phyloP scores from a whole-genome alignment of 92 coral and sea anemone genomes.

The Desmophyllum pertusum region DNA sequence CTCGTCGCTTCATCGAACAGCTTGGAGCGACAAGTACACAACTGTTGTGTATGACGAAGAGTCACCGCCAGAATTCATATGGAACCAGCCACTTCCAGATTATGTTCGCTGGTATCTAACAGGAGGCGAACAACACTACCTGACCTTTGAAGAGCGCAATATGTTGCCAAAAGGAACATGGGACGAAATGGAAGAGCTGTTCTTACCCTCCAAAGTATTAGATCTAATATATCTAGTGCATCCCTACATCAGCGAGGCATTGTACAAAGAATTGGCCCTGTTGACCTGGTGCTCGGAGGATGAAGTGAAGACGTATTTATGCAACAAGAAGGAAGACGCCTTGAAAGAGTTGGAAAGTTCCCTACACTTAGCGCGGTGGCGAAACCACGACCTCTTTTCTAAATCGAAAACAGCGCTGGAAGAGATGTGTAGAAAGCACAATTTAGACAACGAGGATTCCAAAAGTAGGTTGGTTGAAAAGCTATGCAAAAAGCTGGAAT shows the following conservation, averaged over 20 bases:
- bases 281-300: constrained; percentile 33
- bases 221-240: constrained; percentile 23
- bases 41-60: constrained; percentile 39
- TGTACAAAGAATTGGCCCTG: constrained; percentile 20
- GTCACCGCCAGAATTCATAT: constrained; percentile 5
- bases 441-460: constrained; percentile 8
- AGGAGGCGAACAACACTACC: constrained; percentile 29
- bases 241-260: constrained; percentile 16
- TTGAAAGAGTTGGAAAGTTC: constrained; percentile 10
- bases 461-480: constrained; percentile 34
- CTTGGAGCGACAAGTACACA: constrained; percentile 58
- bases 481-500: constrained; percentile 12
- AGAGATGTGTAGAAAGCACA: constrained; percentile 25
- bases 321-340: constrained; percentile 18
- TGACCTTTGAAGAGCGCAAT: constrained; percentile 40
- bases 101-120: constrained; percentile 50
- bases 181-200: constrained; percentile 36
- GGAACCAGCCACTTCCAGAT: constrained; percentile 55
- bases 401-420: constrained; percentile 22
- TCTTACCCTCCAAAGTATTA: constrained; percentile 50
- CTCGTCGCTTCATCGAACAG: constrained; percentile 19
- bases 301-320: constrained; percentile 6
- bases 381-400: constrained; percentile 20
- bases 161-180: constrained; percentile 27
- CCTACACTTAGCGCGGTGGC: constrained; percentile 37